Base-by-base conservation (phyloP, 1,140 invertebrate genomes). In the Rhysida immarginata region DNA sequence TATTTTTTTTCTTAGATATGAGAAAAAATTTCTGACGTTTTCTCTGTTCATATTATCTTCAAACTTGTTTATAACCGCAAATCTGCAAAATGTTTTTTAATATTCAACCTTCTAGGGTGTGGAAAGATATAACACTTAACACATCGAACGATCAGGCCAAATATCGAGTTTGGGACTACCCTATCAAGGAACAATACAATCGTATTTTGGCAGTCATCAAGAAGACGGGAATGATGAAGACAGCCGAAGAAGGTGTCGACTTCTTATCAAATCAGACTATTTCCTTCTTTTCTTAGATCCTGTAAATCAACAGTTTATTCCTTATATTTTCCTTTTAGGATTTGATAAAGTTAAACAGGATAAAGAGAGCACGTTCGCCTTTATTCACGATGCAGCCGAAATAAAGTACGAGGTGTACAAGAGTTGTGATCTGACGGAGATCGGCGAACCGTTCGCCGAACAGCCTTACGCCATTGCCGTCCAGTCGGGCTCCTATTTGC, bases 91-190 rank as follows among this genome's bases (percentile, higher is more conserved):
- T n/a, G n/a, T n/a, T n/a, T n/a, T n/a, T n/a, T n/a, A n/a, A n/a
- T n/a, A n/a, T n/a, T n/a, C n/a, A n/a, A n/a, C n/a, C n/a, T 65
- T 69, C 27, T 62, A 86, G 84, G 58, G 81, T 89, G 46, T 93
- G 88, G 88, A 89, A 90, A 66, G 85, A 91, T 68, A 78, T 91
- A 57, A 88, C 87, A 0, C 63, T 92, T 45, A 91, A 88, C 61
- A 81, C 81, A 14, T 77, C 80, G 14, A 78, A 79, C 58, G 80
- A 87, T 63, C 78, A 86, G 62, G 74, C 78, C 0, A 78, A 84
- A 61, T 89, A 84, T 61, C 72, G 87, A 27, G 88, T 94, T 0
- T 95, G 89, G 89, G 88, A 94, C 64, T 93, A 93, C 70, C 89
- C 88, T 0, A 86, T 93, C 45, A 83, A 85, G 60, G 87, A 92